Base-by-base conservation (phyloP, 1,140 invertebrate species). In the Drosophila elegans region DNA sequence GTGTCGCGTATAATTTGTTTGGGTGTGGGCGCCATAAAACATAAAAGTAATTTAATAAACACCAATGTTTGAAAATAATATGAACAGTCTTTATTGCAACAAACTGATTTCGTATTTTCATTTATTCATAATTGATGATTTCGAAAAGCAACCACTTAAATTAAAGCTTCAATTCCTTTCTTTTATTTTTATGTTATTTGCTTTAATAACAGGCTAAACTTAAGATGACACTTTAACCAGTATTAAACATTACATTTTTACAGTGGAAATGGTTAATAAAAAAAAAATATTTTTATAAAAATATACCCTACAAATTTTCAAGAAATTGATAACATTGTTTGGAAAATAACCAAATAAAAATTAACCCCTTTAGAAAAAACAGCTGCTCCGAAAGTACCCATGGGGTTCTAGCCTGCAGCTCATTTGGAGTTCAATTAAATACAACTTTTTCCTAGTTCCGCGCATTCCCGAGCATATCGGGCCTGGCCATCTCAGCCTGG, bases 391-490 rank as follows among this genome's bases (percentile, higher is more conserved):
- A 29, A 25, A 66, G 21, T 21, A n/a, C 4, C 25, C 34, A 32
- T 25, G 25, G 11, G 49, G 9, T 32, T 39, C 3, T 29, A 25
- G 27, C 5, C n/a, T n/a, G 6, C 2, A 60, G 41, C 6, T n/a
- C 32, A 29, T 56, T 59, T 10, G 0, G 1, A 42, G 5, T 21
- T 32, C 13, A 21, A 25, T 1, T 41, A 44, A 25, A 45, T 27
- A 61, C 13, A 32, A 29, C 21, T 29, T 38, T 21, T 27, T 62
- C 25, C 62, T 25, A 34, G 55, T 63, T 34, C 59, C 25, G 10
- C 6, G 48, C 64, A 69, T 71, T 71, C 49, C 67, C 39, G 10
- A 3, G 6, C 32, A 7, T 69, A 71, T 71, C 67, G 21, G 12
- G 6, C 27, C 29, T 25, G 36, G 11, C 46, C 52, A 71, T 71